A percentile compares a stretch with the other conserved stretches of the same genome.
These are phyloP conservation scores for Vidua macroura DNA, from an alignment of 2,113 vertebrate species.

Conservation along the genomic window DNA sequence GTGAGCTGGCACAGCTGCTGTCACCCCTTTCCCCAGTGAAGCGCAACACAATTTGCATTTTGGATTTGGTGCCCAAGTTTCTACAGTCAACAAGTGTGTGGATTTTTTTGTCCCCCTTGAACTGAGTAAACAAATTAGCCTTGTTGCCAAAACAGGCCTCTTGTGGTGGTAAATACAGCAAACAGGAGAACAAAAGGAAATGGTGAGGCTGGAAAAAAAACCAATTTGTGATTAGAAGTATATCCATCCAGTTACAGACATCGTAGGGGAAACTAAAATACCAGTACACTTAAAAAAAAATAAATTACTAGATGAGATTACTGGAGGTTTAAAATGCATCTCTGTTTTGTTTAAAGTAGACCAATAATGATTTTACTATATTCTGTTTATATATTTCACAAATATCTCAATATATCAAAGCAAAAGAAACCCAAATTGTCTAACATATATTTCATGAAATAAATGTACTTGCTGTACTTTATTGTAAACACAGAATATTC, in stretches of 20 bases:
- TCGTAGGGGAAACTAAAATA: background rate
- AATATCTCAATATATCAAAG: constrained; percentile 5
- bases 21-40: background rate
- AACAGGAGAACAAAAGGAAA: background rate
- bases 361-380: background rate
- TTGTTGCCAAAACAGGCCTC: background rate
- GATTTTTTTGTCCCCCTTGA: background rate
- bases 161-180: background rate
- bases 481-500: background rate
- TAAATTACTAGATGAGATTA: background rate
- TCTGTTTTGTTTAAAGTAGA: background rate
- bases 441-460: constrained; percentile 22
- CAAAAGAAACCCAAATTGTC: background rate
- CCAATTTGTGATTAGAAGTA: background rate
- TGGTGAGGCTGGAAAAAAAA: background rate
- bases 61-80: background rate
- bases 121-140: background rate
- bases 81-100: background rate
- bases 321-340: background rate
- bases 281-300: fast-evolving
- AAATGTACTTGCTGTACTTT: background rate
- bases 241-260: background rate
- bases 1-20: background rate
- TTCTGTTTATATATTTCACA: background rate
- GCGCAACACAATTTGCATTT: background rate